phyloP scores from a whole-genome alignment of 2,113 vertebrate species.

The Nothobranchius kuhntae region DNA sequence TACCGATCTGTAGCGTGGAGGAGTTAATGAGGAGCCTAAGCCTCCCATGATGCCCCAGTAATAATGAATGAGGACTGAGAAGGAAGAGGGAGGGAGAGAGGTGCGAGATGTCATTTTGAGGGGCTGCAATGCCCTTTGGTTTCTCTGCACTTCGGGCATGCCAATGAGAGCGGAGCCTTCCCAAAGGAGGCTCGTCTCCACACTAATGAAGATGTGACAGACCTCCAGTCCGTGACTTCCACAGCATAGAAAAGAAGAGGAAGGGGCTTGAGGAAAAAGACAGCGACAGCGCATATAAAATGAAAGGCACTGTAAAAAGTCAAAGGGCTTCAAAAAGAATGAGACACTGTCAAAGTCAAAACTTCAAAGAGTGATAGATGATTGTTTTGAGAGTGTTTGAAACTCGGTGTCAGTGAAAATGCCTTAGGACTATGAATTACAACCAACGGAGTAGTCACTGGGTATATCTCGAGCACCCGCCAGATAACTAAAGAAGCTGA shows the following conservation, averaged over 20 bases:
- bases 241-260: conserved; percentile 36
- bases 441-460: neutral
- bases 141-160: conserved; percentile 72
- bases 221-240: conserved; percentile 58
- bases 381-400: conserved; percentile 27
- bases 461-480: neutral
- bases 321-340: conserved; percentile 53
- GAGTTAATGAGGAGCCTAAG: conserved; percentile 77
- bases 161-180: conserved; percentile 72
- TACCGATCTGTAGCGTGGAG: conserved; percentile 75
- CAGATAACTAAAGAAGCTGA: neutral
- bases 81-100: conserved; percentile 13
- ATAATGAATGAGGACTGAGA: conserved; percentile 73
- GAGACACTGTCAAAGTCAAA: conserved; percentile 27
- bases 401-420: neutral
- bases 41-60: conserved; percentile 75
- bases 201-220: conserved; percentile 80
- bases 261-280: conserved; percentile 37
- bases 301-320: conserved; percentile 55
- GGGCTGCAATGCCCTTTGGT: conserved; percentile 74
- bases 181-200: conserved; percentile 69
- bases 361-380: conserved; percentile 27
- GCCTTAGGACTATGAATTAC: neutral
- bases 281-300: conserved; percentile 58
- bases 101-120: conserved; percentile 74